Percentiles rank a stretch among this genome's conserved stretches.
Conservation (phyloP, 2,797 vertebrate genomes). For the Numenius phaeopus region DNA sequence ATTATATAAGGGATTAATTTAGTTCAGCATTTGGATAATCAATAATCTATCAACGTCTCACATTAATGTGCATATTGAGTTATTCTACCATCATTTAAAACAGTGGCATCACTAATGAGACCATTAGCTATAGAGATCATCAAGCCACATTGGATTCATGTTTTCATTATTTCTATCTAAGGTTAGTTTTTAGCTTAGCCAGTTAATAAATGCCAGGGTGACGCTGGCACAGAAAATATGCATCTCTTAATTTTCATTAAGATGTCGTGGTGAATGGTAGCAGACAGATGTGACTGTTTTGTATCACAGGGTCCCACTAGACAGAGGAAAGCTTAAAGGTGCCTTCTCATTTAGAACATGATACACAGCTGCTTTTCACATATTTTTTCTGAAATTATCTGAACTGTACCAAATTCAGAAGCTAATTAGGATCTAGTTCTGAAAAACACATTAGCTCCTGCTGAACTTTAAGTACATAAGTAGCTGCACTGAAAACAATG, state of each 20-base stretch:
- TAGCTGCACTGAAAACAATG: neutral
- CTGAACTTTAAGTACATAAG: neutral
- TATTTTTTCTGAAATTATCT: neutral
- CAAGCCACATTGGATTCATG: slow-evolving; percentile 52
- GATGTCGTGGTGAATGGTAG: neutral
- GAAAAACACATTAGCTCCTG: neutral
- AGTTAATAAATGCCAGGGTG: slow-evolving; percentile 58
- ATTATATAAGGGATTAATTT: neutral
- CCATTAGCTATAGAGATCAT: slow-evolving; percentile 63
- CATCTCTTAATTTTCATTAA: slow-evolving; percentile 49
- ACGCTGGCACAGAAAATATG: slow-evolving; percentile 8
- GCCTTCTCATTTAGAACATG: neutral
- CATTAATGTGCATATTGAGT: slow-evolving; percentile 63
- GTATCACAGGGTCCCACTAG: neutral
- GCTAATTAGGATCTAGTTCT: neutral
- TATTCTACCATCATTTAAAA: slow-evolving; percentile 70
- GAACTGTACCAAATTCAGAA: neutral
- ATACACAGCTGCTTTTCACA: neutral
- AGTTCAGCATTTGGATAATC: slow-evolving; percentile 40
- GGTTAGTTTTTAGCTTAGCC: slow-evolving; percentile 44
- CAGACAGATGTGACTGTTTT: neutral
- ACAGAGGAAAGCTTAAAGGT: neutral
- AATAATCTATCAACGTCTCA: slow-evolving; percentile 63
- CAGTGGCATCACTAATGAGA: slow-evolving; percentile 63
- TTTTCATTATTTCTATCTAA: slow-evolving; percentile 68